Base-by-base conservation (phyloP, 1,140 invertebrate species). In the Pogonomyrmex barbatus region DNA sequence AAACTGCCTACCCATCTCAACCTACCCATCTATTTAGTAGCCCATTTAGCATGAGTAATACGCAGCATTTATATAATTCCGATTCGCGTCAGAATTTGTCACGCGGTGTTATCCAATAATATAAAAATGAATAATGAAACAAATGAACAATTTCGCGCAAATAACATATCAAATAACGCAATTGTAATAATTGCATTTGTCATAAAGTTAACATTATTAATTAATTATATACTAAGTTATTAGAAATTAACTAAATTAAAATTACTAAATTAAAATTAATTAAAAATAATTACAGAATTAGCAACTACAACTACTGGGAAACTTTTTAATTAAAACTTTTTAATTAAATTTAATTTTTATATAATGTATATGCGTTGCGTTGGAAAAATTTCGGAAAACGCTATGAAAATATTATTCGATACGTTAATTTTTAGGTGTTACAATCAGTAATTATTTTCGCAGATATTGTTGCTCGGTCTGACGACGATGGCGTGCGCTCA, bases 391-490 rank as follows among this genome's bases (percentile, higher is more conserved):
- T 17, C 9, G 10, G 30, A 5, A 12, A 36, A 67, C 12, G 24
- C 5, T 14, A 50, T 14, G 2, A 4, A 39, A 56, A 10, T 62
- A n/a, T 56, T n/a, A 3, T 2, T 9, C 9, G 30, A 71, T 45
- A 12, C 6, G 4, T 54, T 39, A 33, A 33, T 45, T 58, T 58
- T n/a, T 4, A n/a, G 12, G 14, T 36, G 33, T 70, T 12, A 56
- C 42, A n/a, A n/a, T 1, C 12, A 39, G 62, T 17, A 36, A 45
- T 62, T n/a, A 54, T 88, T 65, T 68, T 87, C 14, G 14, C 39
- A 91, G 90, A 68, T 91, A 24, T 9, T 90, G 24, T 30, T 91
- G n/a, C 47, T 91, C 2, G 84, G 87, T 10, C 36, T 91, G 3
- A 54, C 60, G 17, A 62, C 78, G 65, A 62, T 87, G 68, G 88